Evolutionary conservation across 64 coral and sea anemone genomes (phyloP).

Genomic region (Acropora yongei): DNA sequence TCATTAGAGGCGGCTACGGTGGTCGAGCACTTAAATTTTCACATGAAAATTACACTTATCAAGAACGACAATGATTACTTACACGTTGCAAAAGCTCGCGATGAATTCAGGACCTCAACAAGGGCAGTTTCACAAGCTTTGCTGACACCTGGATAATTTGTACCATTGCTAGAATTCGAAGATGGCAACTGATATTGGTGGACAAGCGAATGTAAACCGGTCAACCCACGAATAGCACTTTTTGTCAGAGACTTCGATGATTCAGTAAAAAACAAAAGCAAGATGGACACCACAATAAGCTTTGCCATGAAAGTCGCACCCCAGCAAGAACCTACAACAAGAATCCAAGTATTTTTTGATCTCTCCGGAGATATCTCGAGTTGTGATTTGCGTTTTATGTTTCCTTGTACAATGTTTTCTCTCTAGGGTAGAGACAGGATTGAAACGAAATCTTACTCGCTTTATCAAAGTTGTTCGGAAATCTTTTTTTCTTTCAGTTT

Average conservation of each 20-base stretch:
- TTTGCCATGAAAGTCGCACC: not conserved
- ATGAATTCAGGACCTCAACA: not conserved
- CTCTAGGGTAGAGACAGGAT: not conserved
- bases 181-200: not conserved
- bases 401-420: not conserved
- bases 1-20: no score
- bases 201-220: not conserved
- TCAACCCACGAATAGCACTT: not conserved
- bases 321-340: not conserved
- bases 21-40: no score
- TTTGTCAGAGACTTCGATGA: not conserved
- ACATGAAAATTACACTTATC: no score
- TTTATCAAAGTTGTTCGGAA: no score
- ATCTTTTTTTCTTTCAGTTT: no score
- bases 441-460: not conserved
- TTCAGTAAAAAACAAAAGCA: not conserved
- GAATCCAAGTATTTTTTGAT: no score
- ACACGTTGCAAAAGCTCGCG: not conserved
- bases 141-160: not conserved
- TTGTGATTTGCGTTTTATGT: no score
- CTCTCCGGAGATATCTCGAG: no score
- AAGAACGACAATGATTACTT: not conserved
- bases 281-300: not conserved
- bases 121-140: not conserved
- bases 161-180: not conserved